Percentiles rank a stretch among this genome's conserved stretches.
phyloP scores from a whole-genome alignment of 2,113 vertebrate genomes.

The Zapornia atra region DNA sequence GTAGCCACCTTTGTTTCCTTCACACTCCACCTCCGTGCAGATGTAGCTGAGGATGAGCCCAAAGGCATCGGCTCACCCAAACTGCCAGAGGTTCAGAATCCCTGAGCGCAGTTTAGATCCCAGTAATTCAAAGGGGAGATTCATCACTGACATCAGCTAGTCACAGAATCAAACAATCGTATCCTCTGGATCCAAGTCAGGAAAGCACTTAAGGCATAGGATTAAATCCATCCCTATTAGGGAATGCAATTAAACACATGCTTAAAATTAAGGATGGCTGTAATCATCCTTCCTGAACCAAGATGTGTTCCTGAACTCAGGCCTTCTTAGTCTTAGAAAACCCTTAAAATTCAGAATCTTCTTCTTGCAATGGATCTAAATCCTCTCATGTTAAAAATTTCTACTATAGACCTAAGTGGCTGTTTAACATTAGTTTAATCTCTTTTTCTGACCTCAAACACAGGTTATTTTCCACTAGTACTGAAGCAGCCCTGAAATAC shows the following conservation, averaged over 20 bases:
- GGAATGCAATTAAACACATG: constrained; percentile 32
- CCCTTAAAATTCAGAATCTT: constrained; percentile 14
- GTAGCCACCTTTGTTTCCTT: not conserved
- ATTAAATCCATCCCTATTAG: constrained; percentile 11
- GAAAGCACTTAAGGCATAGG: not conserved
- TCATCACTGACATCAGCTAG: not conserved
- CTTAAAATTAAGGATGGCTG: not conserved
- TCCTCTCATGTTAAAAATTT: constrained; percentile 17
- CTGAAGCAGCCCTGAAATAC: constrained; percentile 44
- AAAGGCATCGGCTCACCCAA: not conserved
- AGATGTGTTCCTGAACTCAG: not conserved
- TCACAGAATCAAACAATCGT: not conserved
- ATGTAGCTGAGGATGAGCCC: constrained; percentile 10
- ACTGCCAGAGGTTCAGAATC: not conserved
- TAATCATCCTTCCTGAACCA: not conserved
- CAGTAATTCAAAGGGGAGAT: not conserved
- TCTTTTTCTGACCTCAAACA: constrained; percentile 74
- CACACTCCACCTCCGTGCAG: not conserved
- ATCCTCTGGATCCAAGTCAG: not conserved
- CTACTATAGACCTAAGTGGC: constrained; percentile 37
- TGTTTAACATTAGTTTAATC: constrained; percentile 66
- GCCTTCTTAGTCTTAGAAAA: not conserved
- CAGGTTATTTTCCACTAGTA: constrained; percentile 69
- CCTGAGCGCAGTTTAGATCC: not conserved
- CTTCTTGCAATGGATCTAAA: constrained; percentile 6